Conservation (phyloP, 2,888 invertebrate genomes). For the Meghimatium bilineatum region DNA sequence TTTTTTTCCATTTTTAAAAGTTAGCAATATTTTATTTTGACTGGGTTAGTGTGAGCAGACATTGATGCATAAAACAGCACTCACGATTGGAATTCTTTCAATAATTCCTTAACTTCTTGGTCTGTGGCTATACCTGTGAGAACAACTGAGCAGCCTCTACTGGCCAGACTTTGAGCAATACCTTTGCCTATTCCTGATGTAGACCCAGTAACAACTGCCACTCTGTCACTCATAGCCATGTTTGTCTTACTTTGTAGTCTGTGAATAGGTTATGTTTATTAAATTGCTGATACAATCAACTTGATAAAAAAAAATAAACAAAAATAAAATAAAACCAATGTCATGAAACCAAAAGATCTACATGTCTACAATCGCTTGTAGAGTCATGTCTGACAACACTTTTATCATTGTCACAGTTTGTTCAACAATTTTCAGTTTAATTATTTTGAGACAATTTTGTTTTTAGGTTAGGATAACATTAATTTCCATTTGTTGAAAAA, state of each 20-base stretch:
- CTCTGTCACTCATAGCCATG: slow-evolving; percentile 52
- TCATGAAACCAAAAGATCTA: no score
- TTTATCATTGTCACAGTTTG: no score
- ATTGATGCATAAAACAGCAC: background rate
- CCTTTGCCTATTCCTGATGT: slow-evolving; percentile 70
- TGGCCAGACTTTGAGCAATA: slow-evolving; percentile 57
- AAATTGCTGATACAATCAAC: no score
- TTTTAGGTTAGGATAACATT: no score
- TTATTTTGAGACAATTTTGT: no score
- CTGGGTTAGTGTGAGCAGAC: background rate
- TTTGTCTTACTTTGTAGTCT: background rate
- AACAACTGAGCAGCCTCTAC: slow-evolving; percentile 57
- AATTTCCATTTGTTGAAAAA: no score
- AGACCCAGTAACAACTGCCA: slow-evolving; percentile 70
- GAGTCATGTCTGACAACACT: no score
- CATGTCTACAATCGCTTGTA: no score
- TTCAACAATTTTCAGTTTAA: no score
- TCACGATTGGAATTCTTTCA: slow-evolving; percentile 42
- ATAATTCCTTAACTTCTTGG: slow-evolving; percentile 18
- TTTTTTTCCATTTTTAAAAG: no score
- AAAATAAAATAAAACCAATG: no score
- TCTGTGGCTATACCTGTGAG: slow-evolving; percentile 57
- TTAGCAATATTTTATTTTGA: background rate
- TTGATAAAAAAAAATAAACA: no score
- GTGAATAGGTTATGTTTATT: background rate